These are phyloP conservation scores for Eupithecia subfuscata DNA, from an alignment of 2,888 invertebrate species.

Conservation along the genomic window DNA sequence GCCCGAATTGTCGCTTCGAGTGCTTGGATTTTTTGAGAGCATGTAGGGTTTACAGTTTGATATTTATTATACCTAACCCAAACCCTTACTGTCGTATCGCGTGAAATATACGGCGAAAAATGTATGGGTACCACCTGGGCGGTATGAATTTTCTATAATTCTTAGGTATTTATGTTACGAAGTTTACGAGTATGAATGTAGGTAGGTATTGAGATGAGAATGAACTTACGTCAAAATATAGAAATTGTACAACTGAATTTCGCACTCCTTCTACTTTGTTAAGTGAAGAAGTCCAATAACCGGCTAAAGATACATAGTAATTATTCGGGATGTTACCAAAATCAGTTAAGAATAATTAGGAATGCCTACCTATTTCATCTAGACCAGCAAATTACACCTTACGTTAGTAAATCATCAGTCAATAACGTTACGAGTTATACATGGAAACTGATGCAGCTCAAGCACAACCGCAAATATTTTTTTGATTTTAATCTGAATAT, in stretches of 20 bases:
- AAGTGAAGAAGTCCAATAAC: too few species aligned
- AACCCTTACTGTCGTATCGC: not conserved
- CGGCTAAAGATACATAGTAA: too few species aligned
- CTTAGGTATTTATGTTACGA: not conserved
- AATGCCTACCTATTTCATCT: too few species aligned
- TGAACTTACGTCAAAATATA: too few species aligned
- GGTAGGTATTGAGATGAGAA: not conserved
- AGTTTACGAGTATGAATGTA: not conserved
- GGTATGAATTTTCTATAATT: not conserved
- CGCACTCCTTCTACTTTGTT: too few species aligned
- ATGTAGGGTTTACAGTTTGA: slow-evolving; percentile 11
- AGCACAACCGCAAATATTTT: not conserved
- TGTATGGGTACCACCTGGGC: not conserved
- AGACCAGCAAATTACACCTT: too few species aligned
- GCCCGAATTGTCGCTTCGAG: slow-evolving; percentile 12
- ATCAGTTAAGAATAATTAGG: too few species aligned
- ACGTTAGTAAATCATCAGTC: too few species aligned
- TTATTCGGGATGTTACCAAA: not conserved
- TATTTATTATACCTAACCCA: not conserved
- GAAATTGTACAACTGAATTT: too few species aligned
- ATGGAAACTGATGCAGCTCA: not conserved
- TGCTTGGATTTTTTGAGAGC: slow-evolving; percentile 11
- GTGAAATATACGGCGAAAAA: not conserved
- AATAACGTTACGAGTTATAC: not conserved
- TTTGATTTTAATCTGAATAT: not conserved